phyloP scores from a whole-genome alignment of 2,797 vertebrate species.

The Microctenopoma steveboyesi region DNA sequence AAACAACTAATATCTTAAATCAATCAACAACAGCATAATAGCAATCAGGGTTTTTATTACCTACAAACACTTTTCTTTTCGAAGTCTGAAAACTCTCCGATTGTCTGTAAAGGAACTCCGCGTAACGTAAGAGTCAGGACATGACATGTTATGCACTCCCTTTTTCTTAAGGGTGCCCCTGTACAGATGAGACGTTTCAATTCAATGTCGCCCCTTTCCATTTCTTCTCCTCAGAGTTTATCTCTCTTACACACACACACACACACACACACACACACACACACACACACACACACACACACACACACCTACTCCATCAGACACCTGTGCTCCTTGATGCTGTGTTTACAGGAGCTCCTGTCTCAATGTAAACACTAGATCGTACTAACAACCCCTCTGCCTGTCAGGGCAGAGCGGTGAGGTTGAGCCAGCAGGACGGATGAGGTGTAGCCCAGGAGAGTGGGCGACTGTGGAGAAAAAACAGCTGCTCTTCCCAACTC shows the following conservation, averaged over 20 bases:
- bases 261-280: slow-evolving; percentile 29
- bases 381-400: slow-evolving; percentile 59
- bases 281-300: slow-evolving; percentile 16
- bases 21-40: background rate
- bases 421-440: slow-evolving; percentile 63
- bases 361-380: slow-evolving; percentile 71
- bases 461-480: slow-evolving; percentile 57
- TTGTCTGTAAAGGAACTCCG: slow-evolving; percentile 10
- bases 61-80: background rate
- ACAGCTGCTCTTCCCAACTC: slow-evolving; percentile 70
- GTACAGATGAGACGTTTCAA: slow-evolving; percentile 39
- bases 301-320: slow-evolving; percentile 50
- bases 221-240: slow-evolving; percentile 1
- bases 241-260: background rate
- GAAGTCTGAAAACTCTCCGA: background rate
- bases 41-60: background rate
- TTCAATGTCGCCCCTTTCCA: slow-evolving; percentile 10
- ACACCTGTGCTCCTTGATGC: slow-evolving; percentile 71
- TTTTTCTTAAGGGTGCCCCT: slow-evolving; percentile 21
- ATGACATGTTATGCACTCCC: slow-evolving; percentile 18
- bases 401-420: slow-evolving; percentile 44
- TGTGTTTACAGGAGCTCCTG: slow-evolving; percentile 67
- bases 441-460: slow-evolving; percentile 63
- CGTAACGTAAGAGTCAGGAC: slow-evolving; percentile 21
- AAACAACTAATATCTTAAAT: too few species aligned